Conservation (phyloP, 2,888 invertebrate species). For the Deilephila porcellus region DNA sequence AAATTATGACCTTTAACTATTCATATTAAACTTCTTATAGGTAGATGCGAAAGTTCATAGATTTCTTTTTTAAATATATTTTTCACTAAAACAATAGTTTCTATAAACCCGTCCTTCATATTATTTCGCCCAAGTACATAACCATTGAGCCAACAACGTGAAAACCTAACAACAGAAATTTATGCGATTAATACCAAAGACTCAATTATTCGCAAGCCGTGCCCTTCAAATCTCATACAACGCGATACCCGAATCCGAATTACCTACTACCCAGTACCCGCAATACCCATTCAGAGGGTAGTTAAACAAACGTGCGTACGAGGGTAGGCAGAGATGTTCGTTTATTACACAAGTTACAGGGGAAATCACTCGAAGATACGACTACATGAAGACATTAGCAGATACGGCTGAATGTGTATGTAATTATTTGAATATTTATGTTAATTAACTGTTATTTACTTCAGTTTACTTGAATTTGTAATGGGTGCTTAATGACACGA, state of each 20-base stretch:
- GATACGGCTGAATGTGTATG: not conserved
- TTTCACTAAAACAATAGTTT: too few relatives aligned
- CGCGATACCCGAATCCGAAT: not conserved
- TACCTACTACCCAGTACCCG: not conserved
- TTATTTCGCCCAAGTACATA: too few relatives aligned
- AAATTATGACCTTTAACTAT: too few relatives aligned
- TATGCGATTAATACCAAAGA: too few relatives aligned
- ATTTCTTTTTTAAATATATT: too few relatives aligned
- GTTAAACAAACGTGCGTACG: not conserved
- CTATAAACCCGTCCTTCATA: too few relatives aligned
- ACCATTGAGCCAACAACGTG: too few relatives aligned
- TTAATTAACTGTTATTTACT: not conserved
- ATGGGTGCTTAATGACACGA: not conserved
- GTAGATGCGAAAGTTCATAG: too few relatives aligned
- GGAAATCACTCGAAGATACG: constrained; percentile 8
- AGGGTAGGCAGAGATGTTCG: not conserved
- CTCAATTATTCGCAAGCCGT: too few relatives aligned
- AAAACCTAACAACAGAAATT: too few relatives aligned
- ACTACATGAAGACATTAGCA: not conserved
- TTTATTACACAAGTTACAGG: not conserved
- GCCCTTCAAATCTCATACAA: too few relatives aligned
- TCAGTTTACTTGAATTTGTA: not conserved
- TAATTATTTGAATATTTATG: constrained; percentile 11
- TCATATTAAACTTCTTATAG: too few relatives aligned
- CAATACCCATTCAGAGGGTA: not conserved